Evolutionary conservation across 2,797 vertebrate species (phyloP), one percentile per base, ranked within the genome.

Genomic region (Pelodytes ibericus): DNA sequence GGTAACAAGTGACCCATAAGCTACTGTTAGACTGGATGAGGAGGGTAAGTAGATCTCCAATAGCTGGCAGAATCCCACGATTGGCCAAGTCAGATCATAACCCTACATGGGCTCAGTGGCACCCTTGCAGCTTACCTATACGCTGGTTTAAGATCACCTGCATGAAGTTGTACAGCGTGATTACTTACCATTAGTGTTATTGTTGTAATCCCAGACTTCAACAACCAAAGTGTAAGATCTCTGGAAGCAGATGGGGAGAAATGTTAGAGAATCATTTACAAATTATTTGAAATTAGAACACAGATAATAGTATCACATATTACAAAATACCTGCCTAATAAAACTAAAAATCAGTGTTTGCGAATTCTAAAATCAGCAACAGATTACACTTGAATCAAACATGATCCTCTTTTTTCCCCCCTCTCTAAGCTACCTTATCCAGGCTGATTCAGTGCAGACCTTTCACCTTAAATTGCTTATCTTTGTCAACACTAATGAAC

Each of bases 161-260:
- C n/a, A n/a, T n/a, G n/a, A n/a, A n/a, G n/a, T n/a, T n/a, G n/a
- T n/a, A n/a, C n/a, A n/a, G n/a, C n/a, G n/a, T n/a, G n/a, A n/a
- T n/a, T 87, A 92, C 96, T 96, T 92, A 97, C 96, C 90, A n/a
- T 90, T 84, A 7, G 95, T 97, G 86, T 97, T 94, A 49, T 98
- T 98, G 82, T 93, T 96, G 88, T 93, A 94, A 92, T 99, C 96
- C 94, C 96, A 93, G 2, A 96, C 97, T 88, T 99, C 96, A 74
- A 99, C 92, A 61, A 99, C 96, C 90, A 99, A 84, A 0, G 97
- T 98, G 87, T 99, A 99, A 84, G 97, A 98, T 89, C 97, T 93
- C 97, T 99, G 94, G 65, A 90, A 87, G 84, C 81, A 91, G 68
- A 93, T 31, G 87, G 20, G 25, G 18, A 82, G 0, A 80, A 44